These are phyloP conservation scores for Lota lota DNA, from an alignment of 2,113 vertebrate genomes.

Conservation along the genomic window DNA sequence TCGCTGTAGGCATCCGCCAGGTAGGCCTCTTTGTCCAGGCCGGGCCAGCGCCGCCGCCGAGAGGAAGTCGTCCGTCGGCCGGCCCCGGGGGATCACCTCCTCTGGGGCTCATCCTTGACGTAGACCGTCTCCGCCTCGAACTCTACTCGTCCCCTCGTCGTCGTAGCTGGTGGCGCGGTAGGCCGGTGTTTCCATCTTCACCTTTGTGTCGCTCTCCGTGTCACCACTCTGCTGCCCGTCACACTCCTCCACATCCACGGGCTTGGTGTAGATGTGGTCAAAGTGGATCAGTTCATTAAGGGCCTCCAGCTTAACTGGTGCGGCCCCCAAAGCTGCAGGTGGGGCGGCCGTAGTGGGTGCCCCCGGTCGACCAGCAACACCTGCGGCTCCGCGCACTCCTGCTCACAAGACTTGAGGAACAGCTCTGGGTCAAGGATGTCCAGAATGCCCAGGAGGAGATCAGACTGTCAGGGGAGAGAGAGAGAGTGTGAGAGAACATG, in stretches of 20 bases:
- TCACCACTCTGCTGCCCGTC: slow-evolving; percentile 52
- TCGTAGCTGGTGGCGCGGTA: slow-evolving; percentile 15
- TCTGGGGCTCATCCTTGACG: slow-evolving; percentile 87
- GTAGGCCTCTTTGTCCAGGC: slow-evolving; percentile 74
- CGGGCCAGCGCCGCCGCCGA: slow-evolving; percentile 43
- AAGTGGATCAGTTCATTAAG: slow-evolving; percentile 99
- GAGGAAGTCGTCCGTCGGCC: slow-evolving; percentile 73
- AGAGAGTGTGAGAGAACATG: not conserved
- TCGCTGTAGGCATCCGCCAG: slow-evolving; percentile 85
- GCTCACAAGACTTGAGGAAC: slow-evolving; percentile 79
- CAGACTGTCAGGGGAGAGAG: slow-evolving; percentile 78
- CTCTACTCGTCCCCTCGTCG: slow-evolving; percentile 36
- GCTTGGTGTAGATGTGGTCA: slow-evolving; percentile 96
- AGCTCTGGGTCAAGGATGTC: slow-evolving; percentile 93
- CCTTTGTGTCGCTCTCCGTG: slow-evolving; percentile 65
- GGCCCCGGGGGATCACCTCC: slow-evolving; percentile 74
- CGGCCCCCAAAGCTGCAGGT: slow-evolving; percentile 87
- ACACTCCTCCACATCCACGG: slow-evolving; percentile 63
- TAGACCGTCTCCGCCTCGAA: slow-evolving; percentile 59
- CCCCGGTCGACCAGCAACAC: slow-evolving; percentile 75
- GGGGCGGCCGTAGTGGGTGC: slow-evolving; percentile 84
- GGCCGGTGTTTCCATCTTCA: slow-evolving; percentile 72
- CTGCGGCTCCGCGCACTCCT: slow-evolving; percentile 71
- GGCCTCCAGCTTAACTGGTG: slow-evolving; percentile 98
- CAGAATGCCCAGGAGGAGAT: slow-evolving; percentile 93